A percentile compares a stretch with the other conserved stretches of the same genome.
Conservation (phyloP, 2,113 vertebrate species). For the Opisthocomus hoazin region DNA sequence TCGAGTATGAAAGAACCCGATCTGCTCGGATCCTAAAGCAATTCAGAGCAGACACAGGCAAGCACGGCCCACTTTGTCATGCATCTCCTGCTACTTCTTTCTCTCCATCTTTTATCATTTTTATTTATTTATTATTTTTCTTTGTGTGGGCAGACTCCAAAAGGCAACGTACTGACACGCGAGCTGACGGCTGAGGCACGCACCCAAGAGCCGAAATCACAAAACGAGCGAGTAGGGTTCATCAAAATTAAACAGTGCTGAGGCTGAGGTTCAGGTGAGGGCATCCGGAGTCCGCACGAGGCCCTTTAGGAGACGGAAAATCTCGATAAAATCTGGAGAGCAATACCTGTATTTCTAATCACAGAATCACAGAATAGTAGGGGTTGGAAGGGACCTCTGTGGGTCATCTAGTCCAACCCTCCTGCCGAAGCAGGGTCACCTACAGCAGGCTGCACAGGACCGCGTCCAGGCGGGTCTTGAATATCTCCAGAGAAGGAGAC, state of each 20-base stretch:
- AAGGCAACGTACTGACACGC: neutral
- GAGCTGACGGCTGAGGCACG: accelerated
- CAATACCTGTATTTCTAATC: neutral
- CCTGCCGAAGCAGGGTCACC: too few relatives aligned
- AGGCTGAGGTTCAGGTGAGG: neutral
- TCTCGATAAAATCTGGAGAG: neutral
- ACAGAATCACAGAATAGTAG: too few relatives aligned
- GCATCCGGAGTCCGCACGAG: neutral
- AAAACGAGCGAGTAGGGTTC: neutral
- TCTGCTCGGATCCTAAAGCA: neutral
- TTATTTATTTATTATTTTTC: neutral
- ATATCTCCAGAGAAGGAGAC: too few relatives aligned
- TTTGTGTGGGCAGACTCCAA: neutral
- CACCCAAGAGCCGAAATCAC: neutral
- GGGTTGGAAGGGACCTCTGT: too few relatives aligned
- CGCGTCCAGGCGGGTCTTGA: too few relatives aligned
- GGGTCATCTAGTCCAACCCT: too few relatives aligned
- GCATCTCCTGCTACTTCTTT: neutral
- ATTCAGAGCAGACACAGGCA: accelerated
- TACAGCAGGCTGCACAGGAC: too few relatives aligned
- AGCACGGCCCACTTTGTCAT: accelerated
- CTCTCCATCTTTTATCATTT: neutral
- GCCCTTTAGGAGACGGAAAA: neutral
- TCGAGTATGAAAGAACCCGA: neutral
- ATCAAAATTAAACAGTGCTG: neutral